These are phyloP conservation scores for Polypterus senegalus DNA, from an alignment of 2,113 vertebrate genomes.

Conservation along the genomic window DNA sequence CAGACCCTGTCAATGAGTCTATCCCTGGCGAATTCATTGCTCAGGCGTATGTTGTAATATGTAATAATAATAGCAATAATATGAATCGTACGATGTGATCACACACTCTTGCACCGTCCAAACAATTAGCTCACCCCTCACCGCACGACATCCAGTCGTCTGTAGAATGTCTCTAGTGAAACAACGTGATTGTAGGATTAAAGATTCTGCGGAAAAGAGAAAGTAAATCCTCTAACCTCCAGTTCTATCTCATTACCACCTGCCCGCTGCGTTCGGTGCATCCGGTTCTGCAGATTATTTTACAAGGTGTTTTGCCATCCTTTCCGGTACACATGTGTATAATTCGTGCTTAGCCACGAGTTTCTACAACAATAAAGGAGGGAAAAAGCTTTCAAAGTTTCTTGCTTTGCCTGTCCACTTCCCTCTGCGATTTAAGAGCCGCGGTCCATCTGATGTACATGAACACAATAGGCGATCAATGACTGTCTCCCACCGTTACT, in stretches of 20 bases:
- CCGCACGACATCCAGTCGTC: slow-evolving; percentile 7
- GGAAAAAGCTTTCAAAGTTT: too few relatives aligned
- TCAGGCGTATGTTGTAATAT: not conserved
- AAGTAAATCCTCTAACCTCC: not conserved
- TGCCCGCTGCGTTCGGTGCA: too few relatives aligned
- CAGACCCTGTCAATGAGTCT: slow-evolving; percentile 25
- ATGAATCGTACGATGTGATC: too few relatives aligned
- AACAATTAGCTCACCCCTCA: not conserved
- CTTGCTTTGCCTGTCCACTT: not conserved
- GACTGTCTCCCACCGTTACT: slow-evolving; percentile 2
- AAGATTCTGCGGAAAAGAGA: not conserved
- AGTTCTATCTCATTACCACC: too few relatives aligned
- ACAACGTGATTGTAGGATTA: slow-evolving; percentile 7
- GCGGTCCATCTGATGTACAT: not conserved
- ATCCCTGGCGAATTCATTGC: slow-evolving; percentile 37
- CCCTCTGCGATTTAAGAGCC: not conserved
- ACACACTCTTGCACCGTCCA: not conserved
- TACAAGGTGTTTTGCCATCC: not conserved
- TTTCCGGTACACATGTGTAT: not conserved
- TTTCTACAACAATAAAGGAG: not conserved
- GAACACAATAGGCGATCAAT: slow-evolving; percentile 1
- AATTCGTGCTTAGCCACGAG: too few relatives aligned
- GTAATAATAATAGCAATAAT: too few relatives aligned
- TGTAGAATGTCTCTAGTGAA: not conserved
- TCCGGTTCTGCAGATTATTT: not conserved